A percentile compares a stretch with the other conserved stretches of the same genome.
These are phyloP conservation scores for Bombyx mori DNA, from an alignment of 1,140 invertebrate genomes.

Conservation along the genomic window ASM3026992v2 NC_085124.1:8182501-8183000, in stretches of 20 bases:
- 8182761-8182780: too few relatives aligned
- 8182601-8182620: conserved; percentile 41
- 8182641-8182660: conserved; percentile 11
- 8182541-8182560: conserved; percentile 63
- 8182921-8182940: conserved; percentile 32
- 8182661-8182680: conserved; percentile 7
- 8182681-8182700: conserved; percentile 33
- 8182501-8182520: conserved; percentile 65
- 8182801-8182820: conserved; percentile 1
- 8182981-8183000: conserved; percentile 41
- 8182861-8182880: conserved; percentile 60
- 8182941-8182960: conserved; percentile 28
- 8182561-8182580: conserved; percentile 39
- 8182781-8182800: too few relatives aligned
- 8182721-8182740: conserved; percentile 34
- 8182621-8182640: conserved; percentile 23
- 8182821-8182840: conserved; percentile 13
- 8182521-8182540: conserved; percentile 70
- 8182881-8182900: conserved; percentile 47
- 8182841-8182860: conserved; percentile 48
- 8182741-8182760: too few relatives aligned
- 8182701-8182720: conserved; percentile 37
- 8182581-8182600: conserved; percentile 29
- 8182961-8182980: conserved; percentile 32
- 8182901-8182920: conserved; percentile 57